These are phyloP conservation scores for Masnerella sp. DNA, from an alignment of 2,888 invertebrate genomes.

Conservation along the genomic window DNA sequence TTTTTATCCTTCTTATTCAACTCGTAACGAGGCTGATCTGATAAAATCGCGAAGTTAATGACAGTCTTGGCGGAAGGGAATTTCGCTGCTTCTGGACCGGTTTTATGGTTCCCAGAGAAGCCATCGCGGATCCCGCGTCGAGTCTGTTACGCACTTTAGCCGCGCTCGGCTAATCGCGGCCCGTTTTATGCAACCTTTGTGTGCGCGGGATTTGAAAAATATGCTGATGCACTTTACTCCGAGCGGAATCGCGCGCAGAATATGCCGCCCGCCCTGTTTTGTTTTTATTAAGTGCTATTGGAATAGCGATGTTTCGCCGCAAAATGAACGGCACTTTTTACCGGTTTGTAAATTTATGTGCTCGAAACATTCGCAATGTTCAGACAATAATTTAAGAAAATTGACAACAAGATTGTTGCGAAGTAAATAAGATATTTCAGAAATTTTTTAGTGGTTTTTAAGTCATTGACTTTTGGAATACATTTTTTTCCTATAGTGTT, in stretches of 20 bases:
- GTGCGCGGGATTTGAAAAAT: slow-evolving; percentile 49
- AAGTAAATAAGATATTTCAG: no score
- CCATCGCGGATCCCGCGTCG: slow-evolving; percentile 40
- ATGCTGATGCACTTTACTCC: slow-evolving; percentile 51
- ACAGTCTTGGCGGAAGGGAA: slow-evolving; percentile 25
- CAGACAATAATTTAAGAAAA: no score
- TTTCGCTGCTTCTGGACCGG: slow-evolving; percentile 39
- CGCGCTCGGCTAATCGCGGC: slow-evolving; percentile 37
- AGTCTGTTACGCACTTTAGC: slow-evolving; percentile 37
- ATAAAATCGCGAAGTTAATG: slow-evolving; percentile 38
- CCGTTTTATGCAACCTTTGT: slow-evolving; percentile 43
- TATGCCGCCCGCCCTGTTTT: slow-evolving; percentile 18
- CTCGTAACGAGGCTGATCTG: slow-evolving; percentile 5
- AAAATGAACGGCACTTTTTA: slow-evolving; percentile 38
- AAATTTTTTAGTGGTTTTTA: no score
- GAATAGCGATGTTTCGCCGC: slow-evolving; percentile 15
- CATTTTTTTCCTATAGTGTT: no score
- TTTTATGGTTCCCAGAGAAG: slow-evolving; percentile 48
- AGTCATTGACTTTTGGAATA: no score
- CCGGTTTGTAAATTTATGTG: slow-evolving; percentile 29
- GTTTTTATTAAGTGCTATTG: slow-evolving; percentile 43
- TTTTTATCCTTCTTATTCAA: slow-evolving; percentile 1
- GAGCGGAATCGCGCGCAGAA: slow-evolving; percentile 32
- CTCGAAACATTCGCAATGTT: not conserved
- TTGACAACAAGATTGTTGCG: no score